These are phyloP conservation scores for Bruchidius siliquastri DNA, from an alignment of 2,888 invertebrate species.

Conservation along the genomic window DNA sequence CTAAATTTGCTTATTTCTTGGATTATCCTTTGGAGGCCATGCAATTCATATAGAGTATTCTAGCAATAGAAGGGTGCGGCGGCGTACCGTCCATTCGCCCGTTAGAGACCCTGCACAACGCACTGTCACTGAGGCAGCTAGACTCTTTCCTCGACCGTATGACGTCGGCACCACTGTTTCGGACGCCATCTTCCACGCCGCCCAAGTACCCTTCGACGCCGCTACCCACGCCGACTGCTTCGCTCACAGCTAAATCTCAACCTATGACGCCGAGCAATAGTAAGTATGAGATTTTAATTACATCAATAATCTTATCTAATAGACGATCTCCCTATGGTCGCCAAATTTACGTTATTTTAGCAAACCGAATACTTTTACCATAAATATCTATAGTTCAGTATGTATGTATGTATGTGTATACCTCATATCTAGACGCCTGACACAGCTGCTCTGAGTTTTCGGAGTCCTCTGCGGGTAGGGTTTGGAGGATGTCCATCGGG, in stretches of 20 bases:
- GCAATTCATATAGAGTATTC: not conserved
- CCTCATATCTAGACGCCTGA: too few relatives aligned
- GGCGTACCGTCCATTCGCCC: slow-evolving; percentile 95
- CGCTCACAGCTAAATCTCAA: slow-evolving; percentile 30
- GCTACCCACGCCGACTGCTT: slow-evolving; percentile 43
- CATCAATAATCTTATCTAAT: too few relatives aligned
- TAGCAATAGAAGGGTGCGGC: slow-evolving; percentile 78
- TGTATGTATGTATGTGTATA: too few relatives aligned
- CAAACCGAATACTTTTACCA: too few relatives aligned
- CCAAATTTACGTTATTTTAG: too few relatives aligned
- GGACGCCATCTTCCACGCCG: slow-evolving; percentile 69
- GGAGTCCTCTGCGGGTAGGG: too few relatives aligned
- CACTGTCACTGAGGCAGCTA: slow-evolving; percentile 85
- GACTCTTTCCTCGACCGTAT: slow-evolving; percentile 86
- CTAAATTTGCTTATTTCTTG: too few relatives aligned
- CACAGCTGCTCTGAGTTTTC: too few relatives aligned
- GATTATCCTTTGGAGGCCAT: too few relatives aligned
- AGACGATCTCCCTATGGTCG: too few relatives aligned
- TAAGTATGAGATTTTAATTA: slow-evolving; percentile 47
- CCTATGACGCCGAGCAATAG: slow-evolving; percentile 50
- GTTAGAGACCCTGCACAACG: slow-evolving; percentile 96
- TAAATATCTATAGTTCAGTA: too few relatives aligned
- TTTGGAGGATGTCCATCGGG: too few relatives aligned
- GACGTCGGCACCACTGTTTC: slow-evolving; percentile 68
- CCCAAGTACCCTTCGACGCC: slow-evolving; percentile 61